phyloP scores from a whole-genome alignment of 2,888 invertebrate species.

The Harpalus rubripes region DNA sequence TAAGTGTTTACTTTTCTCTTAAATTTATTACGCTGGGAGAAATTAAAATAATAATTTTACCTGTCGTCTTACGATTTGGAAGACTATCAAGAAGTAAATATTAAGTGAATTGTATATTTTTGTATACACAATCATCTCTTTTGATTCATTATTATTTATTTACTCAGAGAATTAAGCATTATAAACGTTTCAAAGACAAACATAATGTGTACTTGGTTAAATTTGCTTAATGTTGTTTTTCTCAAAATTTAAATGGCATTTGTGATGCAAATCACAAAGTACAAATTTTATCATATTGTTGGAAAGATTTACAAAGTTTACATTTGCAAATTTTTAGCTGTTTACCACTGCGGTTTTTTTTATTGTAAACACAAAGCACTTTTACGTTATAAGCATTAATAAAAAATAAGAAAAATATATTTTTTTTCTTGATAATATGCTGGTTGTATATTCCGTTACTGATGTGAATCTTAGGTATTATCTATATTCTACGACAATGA shows the following conservation, averaged over 20 bases:
- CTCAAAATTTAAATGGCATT: slow-evolving; percentile 1
- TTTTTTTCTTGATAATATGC: too few species aligned
- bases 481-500: too few species aligned
- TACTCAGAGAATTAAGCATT: neutral
- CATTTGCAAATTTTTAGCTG: neutral
- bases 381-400: too few species aligned
- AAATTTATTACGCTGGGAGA: slow-evolving; percentile 15
- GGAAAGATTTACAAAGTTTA: neutral
- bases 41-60: neutral
- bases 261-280: slow-evolving; percentile 1
- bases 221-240: slow-evolving; percentile 5
- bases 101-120: neutral
- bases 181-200: neutral
- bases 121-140: neutral
- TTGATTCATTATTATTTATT: neutral
- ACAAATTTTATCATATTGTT: neutral
- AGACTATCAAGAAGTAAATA: neutral
- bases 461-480: too few species aligned
- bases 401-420: too few species aligned
- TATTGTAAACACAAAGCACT: neutral
- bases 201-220: neutral
- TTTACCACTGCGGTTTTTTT: neutral
- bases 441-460: too few species aligned
- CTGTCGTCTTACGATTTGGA: neutral
- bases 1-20: slow-evolving; percentile 42